These are phyloP conservation scores for Volucella bombylans DNA, from an alignment of 2,888 invertebrate species.

Conservation along the genomic window DNA sequence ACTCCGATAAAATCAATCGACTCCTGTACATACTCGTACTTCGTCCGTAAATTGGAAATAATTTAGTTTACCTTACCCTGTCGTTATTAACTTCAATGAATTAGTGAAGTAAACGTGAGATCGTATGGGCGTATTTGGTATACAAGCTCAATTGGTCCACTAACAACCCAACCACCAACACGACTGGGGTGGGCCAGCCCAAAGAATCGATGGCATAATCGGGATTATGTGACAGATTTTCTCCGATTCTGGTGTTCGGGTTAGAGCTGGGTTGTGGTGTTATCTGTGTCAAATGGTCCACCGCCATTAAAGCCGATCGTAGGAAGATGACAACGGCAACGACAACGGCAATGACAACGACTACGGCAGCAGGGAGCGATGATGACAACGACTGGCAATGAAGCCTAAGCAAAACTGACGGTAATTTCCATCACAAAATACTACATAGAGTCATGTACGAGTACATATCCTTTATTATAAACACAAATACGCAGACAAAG, in stretches of 20 bases:
- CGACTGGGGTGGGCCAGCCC: constrained; percentile 24
- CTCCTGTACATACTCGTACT: not conserved
- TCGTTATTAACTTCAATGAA: constrained; percentile 68
- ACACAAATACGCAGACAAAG: too few species aligned
- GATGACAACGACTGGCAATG: constrained; percentile 29
- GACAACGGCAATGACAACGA: not conserved
- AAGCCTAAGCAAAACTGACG: constrained; percentile 45
- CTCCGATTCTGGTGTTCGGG: not conserved
- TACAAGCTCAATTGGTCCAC: not conserved
- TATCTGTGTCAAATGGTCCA: constrained; percentile 48
- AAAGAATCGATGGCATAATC: constrained; percentile 65
- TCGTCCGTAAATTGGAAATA: constrained; percentile 41
- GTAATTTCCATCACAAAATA: constrained; percentile 52
- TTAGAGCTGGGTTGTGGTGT: constrained; percentile 4
- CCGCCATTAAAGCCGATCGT: constrained; percentile 23
- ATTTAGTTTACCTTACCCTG: constrained; percentile 62
- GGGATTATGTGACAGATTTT: constrained; percentile 50
- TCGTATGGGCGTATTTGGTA: constrained; percentile 35
- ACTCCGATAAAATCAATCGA: constrained; percentile 55
- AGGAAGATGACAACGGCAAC: not conserved
- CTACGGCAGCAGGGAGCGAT: not conserved
- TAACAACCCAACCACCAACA: not conserved
- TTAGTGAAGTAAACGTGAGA: constrained; percentile 56
- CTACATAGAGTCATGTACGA: too few species aligned
- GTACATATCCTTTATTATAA: too few species aligned